Base-by-base conservation (phyloP, 2,888 invertebrate genomes). In the Melieria picta region DNA sequence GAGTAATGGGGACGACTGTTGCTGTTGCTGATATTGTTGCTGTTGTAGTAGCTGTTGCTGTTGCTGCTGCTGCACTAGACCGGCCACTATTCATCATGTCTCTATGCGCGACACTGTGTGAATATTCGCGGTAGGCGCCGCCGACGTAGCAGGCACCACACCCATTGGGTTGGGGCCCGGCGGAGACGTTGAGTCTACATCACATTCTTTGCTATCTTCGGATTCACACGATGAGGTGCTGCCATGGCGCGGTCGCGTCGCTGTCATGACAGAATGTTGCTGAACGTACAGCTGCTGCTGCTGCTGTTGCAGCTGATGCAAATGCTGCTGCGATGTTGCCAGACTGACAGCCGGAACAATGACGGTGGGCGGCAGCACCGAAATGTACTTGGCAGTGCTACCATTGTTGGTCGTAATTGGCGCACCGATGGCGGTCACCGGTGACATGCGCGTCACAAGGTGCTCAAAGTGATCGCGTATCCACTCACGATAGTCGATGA, bases 401-500 rank as follows among this genome's bases (percentile, higher is more conserved):
- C 76, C 76, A 69, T 73, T 70, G 11, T 45, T 57, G 45, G 71
- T 60, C 43, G 73, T 73, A 13, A 65, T 74, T 58, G 74, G 65
- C 11, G 76, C 75, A 71, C 77, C 77, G 48, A 78, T 58, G 5
- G 80, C 79, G 50, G 80, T 74, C 70, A 85, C 76, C n/a, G 84
- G 81, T 4, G 85, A 80, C 71, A 82, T 81, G 67, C 83, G 81
- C 65, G 83, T 79, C 67, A 84, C 77, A 70, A 83, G 79, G 78
- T 85, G 83, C 69, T 86, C 86, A 77, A 85, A 87, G 70, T 84
- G 85, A 58, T 86, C 86, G 63, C 85, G 84, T 73, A 88, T 87
- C 88, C 88, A 88, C 77, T 86, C 85, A 66, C 88, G 86, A 86
- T 91, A 91, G 85, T 90, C 90, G 81, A 91, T 89, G 81, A 98